These are phyloP conservation scores for Orchestia grillus DNA, from an alignment of 1,140 invertebrate species.

Conservation along the genomic window DNA sequence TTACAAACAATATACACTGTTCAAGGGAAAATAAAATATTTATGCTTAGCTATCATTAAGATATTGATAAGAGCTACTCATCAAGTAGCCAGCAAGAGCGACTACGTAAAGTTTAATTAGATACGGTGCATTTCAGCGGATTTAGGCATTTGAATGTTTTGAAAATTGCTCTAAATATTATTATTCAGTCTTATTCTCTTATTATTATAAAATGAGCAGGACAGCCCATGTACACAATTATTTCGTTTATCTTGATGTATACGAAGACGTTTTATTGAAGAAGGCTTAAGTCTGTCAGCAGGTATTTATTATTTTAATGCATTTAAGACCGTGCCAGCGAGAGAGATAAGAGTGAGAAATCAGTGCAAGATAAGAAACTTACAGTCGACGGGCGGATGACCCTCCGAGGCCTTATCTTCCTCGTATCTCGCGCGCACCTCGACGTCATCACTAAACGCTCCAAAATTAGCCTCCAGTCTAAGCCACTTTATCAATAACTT, in stretches of 20 bases:
- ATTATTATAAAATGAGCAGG: neutral
- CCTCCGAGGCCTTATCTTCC: neutral
- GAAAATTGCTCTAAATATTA: neutral
- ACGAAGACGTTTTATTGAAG: neutral
- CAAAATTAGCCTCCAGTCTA: neutral
- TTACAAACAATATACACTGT: too few species aligned
- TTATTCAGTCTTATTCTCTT: too few species aligned
- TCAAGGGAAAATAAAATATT: too few species aligned
- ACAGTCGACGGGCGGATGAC: neutral
- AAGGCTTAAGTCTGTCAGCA: neutral
- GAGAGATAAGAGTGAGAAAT: neutral
- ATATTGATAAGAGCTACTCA: too few species aligned
- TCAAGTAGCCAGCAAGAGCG: too few species aligned
- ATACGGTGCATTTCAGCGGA: too few species aligned
- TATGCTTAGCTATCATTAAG: too few species aligned
- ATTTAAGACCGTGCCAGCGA: neutral
- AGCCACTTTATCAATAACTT: neutral
- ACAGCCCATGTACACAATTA: neutral
- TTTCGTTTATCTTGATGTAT: neutral
- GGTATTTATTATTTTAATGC: neutral
- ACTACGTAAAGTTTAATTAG: too few species aligned
- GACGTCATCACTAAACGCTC: neutral
- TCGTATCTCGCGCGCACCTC: neutral
- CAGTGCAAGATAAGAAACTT: neutral
- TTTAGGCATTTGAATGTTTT: neutral